A percentile compares a stretch with the other conserved stretches of the same genome.
phyloP scores from a whole-genome alignment of 2,113 vertebrate genomes.

The Macroglossus sobrinus region DNA sequence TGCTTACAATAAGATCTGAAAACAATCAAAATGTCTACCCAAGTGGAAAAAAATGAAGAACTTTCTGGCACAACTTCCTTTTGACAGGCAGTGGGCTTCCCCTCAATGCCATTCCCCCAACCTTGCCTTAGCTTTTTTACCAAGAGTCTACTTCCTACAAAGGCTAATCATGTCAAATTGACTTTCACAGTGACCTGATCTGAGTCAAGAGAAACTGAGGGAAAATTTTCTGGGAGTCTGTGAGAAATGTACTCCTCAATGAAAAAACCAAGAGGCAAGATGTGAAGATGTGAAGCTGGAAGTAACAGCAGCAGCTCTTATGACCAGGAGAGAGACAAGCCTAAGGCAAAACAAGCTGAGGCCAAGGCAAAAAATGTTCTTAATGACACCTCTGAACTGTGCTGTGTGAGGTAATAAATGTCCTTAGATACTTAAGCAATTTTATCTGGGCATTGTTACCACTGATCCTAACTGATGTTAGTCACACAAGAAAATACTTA shows the following conservation, averaged over 20 bases:
- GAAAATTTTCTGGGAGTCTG: background rate
- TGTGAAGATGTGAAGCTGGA: background rate
- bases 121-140: background rate
- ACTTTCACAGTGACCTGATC: background rate
- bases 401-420: background rate
- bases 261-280: background rate
- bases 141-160: background rate
- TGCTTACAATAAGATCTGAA: background rate
- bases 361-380: background rate
- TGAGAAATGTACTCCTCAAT: background rate
- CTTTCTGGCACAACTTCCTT: background rate
- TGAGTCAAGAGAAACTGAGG: background rate
- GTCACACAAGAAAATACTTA: background rate
- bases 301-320: background rate
- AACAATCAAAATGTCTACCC: background rate
- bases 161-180: background rate
- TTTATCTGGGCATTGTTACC: background rate
- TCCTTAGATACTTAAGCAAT: background rate
- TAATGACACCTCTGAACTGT: background rate
- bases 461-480: background rate
- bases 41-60: background rate
- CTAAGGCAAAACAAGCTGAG: background rate
- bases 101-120: background rate
- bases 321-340: background rate
- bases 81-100: rapidly evolving